Conservation (phyloP, 2,113 vertebrate species). For the Coreoperca whiteheadi region DNA sequence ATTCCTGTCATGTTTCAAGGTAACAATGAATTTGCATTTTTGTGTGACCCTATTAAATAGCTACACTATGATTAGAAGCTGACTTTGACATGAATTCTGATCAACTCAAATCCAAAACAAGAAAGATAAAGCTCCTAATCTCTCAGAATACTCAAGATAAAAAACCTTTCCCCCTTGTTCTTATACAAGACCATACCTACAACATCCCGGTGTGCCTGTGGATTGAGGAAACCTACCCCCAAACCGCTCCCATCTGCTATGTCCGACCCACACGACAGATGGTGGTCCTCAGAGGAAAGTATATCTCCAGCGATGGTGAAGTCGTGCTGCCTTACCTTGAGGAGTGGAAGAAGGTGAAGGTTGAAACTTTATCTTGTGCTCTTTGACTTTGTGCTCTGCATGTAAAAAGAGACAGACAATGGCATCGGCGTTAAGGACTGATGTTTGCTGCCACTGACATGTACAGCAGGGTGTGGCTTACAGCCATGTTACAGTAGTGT, state of each 20-base stretch:
- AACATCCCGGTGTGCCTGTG: constrained; percentile 93
- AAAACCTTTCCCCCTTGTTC: not conserved
- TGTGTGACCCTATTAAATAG: not conserved
- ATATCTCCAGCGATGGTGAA: constrained; percentile 89
- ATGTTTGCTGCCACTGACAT: not conserved
- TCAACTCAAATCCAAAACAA: not conserved
- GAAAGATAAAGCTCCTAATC: not conserved
- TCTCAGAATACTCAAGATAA: not conserved
- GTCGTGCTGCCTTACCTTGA: constrained; percentile 92
- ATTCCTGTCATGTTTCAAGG: constrained; percentile 88
- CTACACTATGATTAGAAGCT: not conserved
- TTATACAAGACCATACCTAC: constrained; percentile 85
- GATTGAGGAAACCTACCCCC: constrained; percentile 92
- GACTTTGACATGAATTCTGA: not conserved
- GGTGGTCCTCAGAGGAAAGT: constrained; percentile 88
- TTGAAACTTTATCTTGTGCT: not conserved
- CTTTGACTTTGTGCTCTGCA: not conserved
- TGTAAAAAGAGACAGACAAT: not conserved
- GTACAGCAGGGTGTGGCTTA: not conserved
- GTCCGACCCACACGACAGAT: constrained; percentile 91
- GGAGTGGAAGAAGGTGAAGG: constrained; percentile 92
- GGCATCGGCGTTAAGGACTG: not conserved
- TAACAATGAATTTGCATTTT: constrained; percentile 62
- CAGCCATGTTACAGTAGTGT: not conserved
- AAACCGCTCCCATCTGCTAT: constrained; percentile 92